These are phyloP conservation scores for Aptenodytes patagonicus DNA, from an alignment of 2,113 vertebrate species.

Conservation along the genomic window DNA sequence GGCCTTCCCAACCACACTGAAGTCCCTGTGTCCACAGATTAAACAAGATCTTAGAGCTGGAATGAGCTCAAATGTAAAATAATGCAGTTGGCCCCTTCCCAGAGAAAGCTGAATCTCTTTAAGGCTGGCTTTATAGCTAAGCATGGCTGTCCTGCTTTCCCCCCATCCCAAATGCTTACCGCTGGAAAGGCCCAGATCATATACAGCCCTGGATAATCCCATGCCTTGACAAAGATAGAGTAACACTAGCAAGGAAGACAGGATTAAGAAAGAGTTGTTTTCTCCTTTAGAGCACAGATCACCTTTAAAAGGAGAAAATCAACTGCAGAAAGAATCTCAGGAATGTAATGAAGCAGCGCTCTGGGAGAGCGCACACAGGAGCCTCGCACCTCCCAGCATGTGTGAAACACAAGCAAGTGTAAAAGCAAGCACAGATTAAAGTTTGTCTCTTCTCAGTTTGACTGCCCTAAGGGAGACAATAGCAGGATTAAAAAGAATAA, in stretches of 20 bases:
- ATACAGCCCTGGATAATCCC: not conserved
- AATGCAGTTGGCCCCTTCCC: not conserved
- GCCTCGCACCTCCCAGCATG: not conserved
- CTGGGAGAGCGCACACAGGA: not conserved
- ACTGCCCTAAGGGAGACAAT: constrained; percentile 25
- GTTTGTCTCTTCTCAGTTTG: not conserved
- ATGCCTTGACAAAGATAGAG: not conserved
- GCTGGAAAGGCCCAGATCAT: not conserved
- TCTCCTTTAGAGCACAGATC: not conserved
- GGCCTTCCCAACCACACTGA: not conserved
- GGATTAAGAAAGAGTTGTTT: not conserved
- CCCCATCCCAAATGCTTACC: not conserved
- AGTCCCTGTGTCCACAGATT: not conserved
- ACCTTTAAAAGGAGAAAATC: not conserved
- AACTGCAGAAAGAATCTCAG: not conserved
- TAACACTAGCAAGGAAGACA: not conserved
- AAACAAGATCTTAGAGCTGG: not conserved
- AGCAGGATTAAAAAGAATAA: constrained; percentile 29
- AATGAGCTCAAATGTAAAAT: not conserved
- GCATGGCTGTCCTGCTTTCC: not conserved
- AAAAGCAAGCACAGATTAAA: constrained; percentile 35
- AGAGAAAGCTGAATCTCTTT: not conserved
- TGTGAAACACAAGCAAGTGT: constrained; percentile 10
- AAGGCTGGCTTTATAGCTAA: not conserved
- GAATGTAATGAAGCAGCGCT: not conserved